Evolutionary conservation across 2,113 vertebrate species (phyloP).

Genomic region (Takifugu flavidus): DNA sequence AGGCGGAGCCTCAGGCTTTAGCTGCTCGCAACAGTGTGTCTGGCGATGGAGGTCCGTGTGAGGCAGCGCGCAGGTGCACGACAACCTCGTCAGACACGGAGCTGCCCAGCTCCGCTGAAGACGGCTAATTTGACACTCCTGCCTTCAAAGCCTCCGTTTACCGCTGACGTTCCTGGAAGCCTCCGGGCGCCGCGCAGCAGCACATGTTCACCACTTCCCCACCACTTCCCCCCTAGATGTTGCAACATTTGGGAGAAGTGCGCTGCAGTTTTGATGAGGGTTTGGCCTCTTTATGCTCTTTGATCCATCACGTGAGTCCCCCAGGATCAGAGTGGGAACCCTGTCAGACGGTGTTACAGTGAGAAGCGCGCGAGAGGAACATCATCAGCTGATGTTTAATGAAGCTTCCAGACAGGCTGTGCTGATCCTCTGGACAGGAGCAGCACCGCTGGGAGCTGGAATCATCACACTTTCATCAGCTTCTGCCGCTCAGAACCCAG

Average conservation of each 20-base stretch:
- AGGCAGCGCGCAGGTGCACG: no score
- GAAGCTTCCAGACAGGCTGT: conserved; percentile 24
- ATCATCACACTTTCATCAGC: conserved; percentile 11
- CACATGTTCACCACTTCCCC: not conserved
- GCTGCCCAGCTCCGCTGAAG: not conserved
- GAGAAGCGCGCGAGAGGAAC: conserved; percentile 4
- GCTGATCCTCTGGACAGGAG: conserved; percentile 32
- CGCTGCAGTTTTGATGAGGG: conserved; percentile 12
- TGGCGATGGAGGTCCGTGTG: no score
- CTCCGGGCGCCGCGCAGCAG: not conserved
- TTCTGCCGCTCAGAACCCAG: not conserved
- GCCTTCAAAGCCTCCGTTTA: no score
- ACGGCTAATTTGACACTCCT: not conserved
- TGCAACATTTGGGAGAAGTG: conserved; percentile 3
- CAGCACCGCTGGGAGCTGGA: not conserved
- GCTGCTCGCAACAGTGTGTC: no score
- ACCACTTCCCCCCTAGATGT: not conserved
- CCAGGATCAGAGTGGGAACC: conserved; percentile 7
- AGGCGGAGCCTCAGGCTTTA: no score
- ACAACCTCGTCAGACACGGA: no score
- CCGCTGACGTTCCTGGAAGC: no score
- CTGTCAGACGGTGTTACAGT: conserved; percentile 17
- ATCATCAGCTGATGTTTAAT: conserved; percentile 33
- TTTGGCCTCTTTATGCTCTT: conserved; percentile 28
- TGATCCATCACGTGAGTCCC: conserved; percentile 15